Evolutionary conservation across 2,888 invertebrate genomes (phyloP).

Genomic region (Teleogryllus oceanicus): DNA sequence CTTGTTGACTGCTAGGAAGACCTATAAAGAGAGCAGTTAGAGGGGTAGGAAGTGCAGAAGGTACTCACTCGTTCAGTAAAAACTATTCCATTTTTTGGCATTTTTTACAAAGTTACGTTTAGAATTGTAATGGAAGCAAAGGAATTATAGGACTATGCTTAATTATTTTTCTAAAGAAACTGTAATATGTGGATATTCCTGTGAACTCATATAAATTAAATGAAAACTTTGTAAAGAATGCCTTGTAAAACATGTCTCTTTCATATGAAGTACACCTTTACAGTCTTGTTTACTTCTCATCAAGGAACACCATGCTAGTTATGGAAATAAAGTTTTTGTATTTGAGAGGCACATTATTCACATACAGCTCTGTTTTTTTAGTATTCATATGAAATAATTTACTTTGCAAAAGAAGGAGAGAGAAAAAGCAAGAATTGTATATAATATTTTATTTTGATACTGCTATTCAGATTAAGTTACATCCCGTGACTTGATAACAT

Average conservation of each 20-base stretch:
- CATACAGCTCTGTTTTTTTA: no score
- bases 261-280: neutral
- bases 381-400: no score
- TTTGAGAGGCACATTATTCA: no score
- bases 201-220: no score
- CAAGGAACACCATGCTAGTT: neutral
- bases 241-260: neutral
- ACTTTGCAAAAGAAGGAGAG: no score
- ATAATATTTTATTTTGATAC: no score
- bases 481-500: no score
- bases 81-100: neutral
- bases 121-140: neutral
- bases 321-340: neutral
- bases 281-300: neutral
- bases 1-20: slow-evolving; percentile 30
- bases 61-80: neutral
- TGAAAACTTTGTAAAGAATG: neutral
- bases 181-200: no score
- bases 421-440: no score
- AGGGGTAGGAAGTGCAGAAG: slow-evolving; percentile 23
- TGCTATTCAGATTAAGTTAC: no score
- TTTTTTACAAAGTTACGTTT: neutral
- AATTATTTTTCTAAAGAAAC: no score
- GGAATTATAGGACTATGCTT: no score
- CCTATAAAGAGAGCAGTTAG: slow-evolving; percentile 28